Evolutionary conservation across 2,797 vertebrate genomes (phyloP), one percentile per base, ranked within the genome.

Genomic region (Anguilla anguilla): DNA sequence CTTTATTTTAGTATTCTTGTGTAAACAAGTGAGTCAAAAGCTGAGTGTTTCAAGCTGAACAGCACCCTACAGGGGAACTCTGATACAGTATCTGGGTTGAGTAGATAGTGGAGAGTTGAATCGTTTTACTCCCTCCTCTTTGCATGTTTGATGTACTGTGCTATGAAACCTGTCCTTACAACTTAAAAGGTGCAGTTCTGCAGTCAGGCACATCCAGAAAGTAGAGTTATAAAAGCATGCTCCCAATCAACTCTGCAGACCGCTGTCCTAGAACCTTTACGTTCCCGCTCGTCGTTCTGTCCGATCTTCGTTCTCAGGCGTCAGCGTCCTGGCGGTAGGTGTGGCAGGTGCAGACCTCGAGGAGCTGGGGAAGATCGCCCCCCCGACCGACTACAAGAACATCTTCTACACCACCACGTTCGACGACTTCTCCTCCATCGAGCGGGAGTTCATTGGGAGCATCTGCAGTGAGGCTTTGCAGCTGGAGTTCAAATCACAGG

Each of bases 361-460:
- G 31, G 97, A 98, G 91, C 93, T 98, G 88, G 95, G 90, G 87
- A 95, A 90, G 91, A 96, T 98, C 3, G 91, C 95, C n/a, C 91
- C 96, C 22, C 95, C 97, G 39, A 93, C 95, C 89, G 95, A 92
- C 90, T 96, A 97, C 91, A 96, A 95, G 92, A 95, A 97, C 0
- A 84, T 97, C 89, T 98, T 98, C 94, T 97, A 95, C 0, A 91
- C 96, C 28, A 92, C 91, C n/a, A 96, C 96, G 0, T 98, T 98
- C 0, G 95, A 97, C 0, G 97, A 97, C 88, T 96, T 98, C 51
- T 94, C 96, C 0, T 93, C 96, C 5, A 94, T 98, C 43, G 96
- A 98, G 88, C 94, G 91, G 88, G 97, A 98, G 85, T 94, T 98
- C 15, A 96, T 98, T 89, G 94, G 91, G 1, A 93, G 92, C 61